phyloP scores from a whole-genome alignment of 2,797 vertebrate genomes.

The Sebastes nivosus region DNA sequence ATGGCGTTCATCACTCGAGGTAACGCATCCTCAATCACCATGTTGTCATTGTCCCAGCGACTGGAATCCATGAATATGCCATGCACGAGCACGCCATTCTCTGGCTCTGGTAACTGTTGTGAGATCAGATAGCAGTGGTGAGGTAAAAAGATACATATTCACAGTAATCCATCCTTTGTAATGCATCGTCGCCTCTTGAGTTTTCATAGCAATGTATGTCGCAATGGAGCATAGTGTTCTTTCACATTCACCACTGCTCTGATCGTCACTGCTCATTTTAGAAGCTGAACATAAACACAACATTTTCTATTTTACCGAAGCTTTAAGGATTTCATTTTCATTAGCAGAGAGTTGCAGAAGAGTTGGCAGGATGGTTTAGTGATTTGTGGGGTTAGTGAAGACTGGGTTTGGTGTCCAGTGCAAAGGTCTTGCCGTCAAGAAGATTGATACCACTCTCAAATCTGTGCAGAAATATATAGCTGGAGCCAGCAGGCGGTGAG shows the following conservation, averaged over 20 bases:
- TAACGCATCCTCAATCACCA: slow-evolving; percentile 83
- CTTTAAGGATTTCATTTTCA: not conserved
- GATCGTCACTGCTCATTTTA: not conserved
- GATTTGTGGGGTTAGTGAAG: too few species aligned
- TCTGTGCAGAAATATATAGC: not conserved
- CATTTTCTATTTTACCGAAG: not conserved
- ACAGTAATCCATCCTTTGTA: not conserved
- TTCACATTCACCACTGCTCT: not conserved
- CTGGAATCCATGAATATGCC: slow-evolving; percentile 87
- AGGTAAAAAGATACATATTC: not conserved
- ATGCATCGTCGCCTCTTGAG: not conserved
- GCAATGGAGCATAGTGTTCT: not conserved
- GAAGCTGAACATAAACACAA: not conserved
- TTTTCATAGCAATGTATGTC: not conserved
- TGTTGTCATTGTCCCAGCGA: slow-evolving; percentile 82
- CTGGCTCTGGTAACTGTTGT: slow-evolving; percentile 79
- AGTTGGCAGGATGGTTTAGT: not conserved
- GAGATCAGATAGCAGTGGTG: not conserved
- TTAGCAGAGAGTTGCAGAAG: not conserved
- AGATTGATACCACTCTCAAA: not conserved
- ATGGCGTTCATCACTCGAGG: slow-evolving; percentile 81
- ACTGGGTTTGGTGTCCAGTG: not conserved
- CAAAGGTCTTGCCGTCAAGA: not conserved
- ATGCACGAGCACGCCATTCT: slow-evolving; percentile 84
- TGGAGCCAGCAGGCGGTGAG: not conserved